Evolutionary conservation across 2,797 vertebrate species (phyloP).

Genomic region (Lepilemur ruficaudatus): DNA sequence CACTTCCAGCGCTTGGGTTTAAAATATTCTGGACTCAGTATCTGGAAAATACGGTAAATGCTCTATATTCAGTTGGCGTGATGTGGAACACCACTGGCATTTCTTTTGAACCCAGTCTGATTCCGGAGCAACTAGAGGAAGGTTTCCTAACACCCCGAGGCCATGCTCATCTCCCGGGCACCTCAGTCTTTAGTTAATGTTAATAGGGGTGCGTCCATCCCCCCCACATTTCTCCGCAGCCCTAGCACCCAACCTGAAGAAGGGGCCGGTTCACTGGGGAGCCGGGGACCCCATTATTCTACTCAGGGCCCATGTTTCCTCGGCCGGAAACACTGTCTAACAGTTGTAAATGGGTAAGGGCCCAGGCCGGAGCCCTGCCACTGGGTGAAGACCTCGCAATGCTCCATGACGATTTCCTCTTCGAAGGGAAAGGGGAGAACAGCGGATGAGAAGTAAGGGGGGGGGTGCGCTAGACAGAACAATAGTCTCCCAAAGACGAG

Average conservation of each 20-base stretch:
- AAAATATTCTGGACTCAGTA: not conserved
- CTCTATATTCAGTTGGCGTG: accelerated
- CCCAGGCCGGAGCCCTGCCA: not conserved
- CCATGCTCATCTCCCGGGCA: accelerated
- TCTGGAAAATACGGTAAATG: not conserved
- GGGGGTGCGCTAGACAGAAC: not conserved
- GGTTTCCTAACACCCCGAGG: not conserved
- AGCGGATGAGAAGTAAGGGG: too few species aligned
- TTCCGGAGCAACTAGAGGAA: accelerated
- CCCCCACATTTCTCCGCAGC: not conserved
- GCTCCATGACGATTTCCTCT: not conserved
- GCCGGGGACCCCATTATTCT: not conserved
- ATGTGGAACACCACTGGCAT: accelerated
- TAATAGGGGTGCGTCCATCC: not conserved
- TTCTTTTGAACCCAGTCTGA: not conserved
- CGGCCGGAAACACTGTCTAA: not conserved
- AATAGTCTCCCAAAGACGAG: not conserved
- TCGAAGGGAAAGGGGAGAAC: not conserved
- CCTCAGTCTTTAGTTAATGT: not conserved
- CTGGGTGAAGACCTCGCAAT: not conserved
- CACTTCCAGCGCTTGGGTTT: not conserved
- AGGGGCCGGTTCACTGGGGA: not conserved
- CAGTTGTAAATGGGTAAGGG: not conserved
- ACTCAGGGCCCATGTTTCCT: not conserved
- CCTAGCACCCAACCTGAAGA: not conserved